Evolutionary conservation across 1,140 invertebrate genomes (phyloP).

Genomic region (Drosophila pandora): DNA sequence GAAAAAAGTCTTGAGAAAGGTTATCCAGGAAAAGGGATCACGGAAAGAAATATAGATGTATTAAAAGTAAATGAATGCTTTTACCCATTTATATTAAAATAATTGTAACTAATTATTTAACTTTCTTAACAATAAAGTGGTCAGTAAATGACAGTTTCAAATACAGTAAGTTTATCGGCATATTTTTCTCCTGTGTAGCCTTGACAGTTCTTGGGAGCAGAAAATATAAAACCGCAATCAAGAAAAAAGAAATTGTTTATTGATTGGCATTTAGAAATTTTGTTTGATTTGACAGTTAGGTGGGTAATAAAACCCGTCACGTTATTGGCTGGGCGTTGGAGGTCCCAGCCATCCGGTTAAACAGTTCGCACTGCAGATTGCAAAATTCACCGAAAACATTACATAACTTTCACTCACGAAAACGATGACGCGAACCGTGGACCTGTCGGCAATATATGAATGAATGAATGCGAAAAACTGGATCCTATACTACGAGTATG

Average conservation of each 20-base stretch:
- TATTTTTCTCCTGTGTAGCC: constrained; percentile 14
- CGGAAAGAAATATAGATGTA: not conserved
- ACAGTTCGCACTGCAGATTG: constrained; percentile 62
- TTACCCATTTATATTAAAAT: not conserved
- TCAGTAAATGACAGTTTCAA: too few relatives aligned
- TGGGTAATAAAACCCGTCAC: constrained; percentile 41
- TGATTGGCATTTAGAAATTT: constrained; percentile 80
- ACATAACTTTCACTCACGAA: constrained; percentile 78
- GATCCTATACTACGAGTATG: constrained; percentile 37
- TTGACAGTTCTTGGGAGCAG: constrained; percentile 43
- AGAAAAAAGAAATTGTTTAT: constrained; percentile 75
- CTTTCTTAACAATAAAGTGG: too few relatives aligned
- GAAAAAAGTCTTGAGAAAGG: constrained; percentile 23
- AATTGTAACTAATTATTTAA: too few relatives aligned
- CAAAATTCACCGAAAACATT: constrained; percentile 65
- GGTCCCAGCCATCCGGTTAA: constrained; percentile 51
- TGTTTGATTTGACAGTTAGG: constrained; percentile 70
- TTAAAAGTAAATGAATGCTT: not conserved
- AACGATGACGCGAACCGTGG: constrained; percentile 43
- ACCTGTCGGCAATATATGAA: constrained; percentile 35
- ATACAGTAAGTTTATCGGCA: not conserved
- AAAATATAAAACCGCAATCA: constrained; percentile 35
- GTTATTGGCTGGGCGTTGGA: constrained; percentile 32
- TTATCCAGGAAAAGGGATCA: constrained; percentile 15
- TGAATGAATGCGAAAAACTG: constrained; percentile 73